Conservation (phyloP, 1,140 invertebrate genomes). For the Drosophila miranda region DNA sequence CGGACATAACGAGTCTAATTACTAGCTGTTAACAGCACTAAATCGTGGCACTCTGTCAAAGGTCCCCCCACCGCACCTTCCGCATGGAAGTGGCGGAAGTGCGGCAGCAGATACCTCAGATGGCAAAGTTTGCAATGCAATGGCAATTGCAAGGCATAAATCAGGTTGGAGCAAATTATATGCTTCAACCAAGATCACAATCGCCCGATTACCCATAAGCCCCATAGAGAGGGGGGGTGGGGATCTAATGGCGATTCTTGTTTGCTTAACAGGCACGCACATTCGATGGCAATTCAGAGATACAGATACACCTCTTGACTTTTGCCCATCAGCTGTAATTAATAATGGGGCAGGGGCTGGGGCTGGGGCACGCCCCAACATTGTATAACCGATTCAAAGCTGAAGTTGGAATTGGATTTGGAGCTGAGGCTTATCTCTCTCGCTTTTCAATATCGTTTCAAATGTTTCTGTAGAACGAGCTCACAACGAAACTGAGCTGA, state of each 20-base stretch:
- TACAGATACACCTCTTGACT: constrained; percentile 14
- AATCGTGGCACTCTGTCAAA: constrained; percentile 64
- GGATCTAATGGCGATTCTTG: constrained; percentile 39
- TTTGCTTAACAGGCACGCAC: constrained; percentile 70
- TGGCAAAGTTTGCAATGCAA: constrained; percentile 43
- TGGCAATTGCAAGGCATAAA: constrained; percentile 37
- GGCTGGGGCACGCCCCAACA: constrained; percentile 13
- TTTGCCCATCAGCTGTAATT: constrained; percentile 27
- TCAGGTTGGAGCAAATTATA: constrained; percentile 45
- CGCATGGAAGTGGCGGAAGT: not conserved
- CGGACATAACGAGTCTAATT: constrained; percentile 68
- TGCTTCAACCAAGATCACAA: constrained; percentile 37
- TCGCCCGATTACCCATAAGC: constrained; percentile 49
- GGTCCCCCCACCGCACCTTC: constrained; percentile 5
- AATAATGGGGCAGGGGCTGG: constrained; percentile 14
- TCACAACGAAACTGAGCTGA: constrained; percentile 31
- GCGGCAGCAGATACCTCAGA: constrained; percentile 6
- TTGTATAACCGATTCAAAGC: constrained; percentile 41
- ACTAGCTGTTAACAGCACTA: constrained; percentile 77
- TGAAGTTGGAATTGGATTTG: constrained; percentile 52
- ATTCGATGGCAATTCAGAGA: constrained; percentile 56
- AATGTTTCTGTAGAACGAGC: constrained; percentile 67
- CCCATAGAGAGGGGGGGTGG: not conserved
- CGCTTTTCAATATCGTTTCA: constrained; percentile 59
- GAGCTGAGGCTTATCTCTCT: constrained; percentile 44